Conservation (phyloP, 2,888 invertebrate species). For the Noctua janthina region DNA sequence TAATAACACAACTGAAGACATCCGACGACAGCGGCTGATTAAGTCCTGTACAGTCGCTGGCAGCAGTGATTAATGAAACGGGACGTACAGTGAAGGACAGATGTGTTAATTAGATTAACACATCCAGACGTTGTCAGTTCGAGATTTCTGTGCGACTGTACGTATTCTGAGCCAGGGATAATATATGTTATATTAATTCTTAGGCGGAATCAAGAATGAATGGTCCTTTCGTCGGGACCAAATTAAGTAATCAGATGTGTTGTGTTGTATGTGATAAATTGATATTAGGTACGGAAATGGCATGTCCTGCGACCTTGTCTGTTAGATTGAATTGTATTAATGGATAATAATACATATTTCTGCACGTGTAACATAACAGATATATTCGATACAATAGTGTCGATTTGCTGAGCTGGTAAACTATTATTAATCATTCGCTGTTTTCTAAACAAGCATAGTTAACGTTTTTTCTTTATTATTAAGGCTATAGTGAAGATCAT, state of each 20-base stretch:
- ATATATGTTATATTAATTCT: slow-evolving; percentile 69
- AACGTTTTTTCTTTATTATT: not conserved
- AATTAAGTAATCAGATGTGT: slow-evolving; percentile 61
- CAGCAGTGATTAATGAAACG: slow-evolving; percentile 82
- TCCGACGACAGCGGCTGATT: slow-evolving; percentile 70
- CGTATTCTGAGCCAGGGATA: slow-evolving; percentile 54
- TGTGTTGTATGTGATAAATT: slow-evolving; percentile 50
- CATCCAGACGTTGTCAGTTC: slow-evolving; percentile 70
- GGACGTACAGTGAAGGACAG: slow-evolving; percentile 75
- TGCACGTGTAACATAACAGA: not conserved
- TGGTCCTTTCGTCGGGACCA: slow-evolving; percentile 36
- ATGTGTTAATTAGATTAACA: slow-evolving; percentile 83
- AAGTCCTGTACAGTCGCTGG: slow-evolving; percentile 67
- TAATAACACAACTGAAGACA: slow-evolving; percentile 66
- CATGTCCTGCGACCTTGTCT: not conserved
- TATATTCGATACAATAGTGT: not conserved
- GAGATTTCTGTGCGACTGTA: slow-evolving; percentile 67
- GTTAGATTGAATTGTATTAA: slow-evolving; percentile 6
- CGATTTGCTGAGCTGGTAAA: not conserved
- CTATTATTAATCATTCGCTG: not conserved
- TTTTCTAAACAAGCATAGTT: not conserved
- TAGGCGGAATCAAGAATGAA: slow-evolving; percentile 63
- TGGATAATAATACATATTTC: slow-evolving; percentile 7
- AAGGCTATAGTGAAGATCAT: not conserved
- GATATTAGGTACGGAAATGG: slow-evolving; percentile 8